phyloP scores from a whole-genome alignment of 2,113 vertebrate genomes.

The Cyphomyrus discorhynchus region DNA sequence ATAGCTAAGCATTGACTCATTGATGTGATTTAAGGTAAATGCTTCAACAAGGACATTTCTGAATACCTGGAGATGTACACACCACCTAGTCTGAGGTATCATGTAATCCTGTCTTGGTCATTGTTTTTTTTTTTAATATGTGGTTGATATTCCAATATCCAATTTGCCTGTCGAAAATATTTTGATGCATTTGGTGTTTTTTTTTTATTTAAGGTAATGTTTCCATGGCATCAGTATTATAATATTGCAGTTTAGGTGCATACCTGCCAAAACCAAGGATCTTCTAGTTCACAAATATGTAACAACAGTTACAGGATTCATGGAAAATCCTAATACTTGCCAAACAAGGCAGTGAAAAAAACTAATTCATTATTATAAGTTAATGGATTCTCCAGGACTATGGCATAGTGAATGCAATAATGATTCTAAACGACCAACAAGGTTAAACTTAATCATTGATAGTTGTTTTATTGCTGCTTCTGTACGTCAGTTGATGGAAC shows the following conservation, averaged over 20 bases:
- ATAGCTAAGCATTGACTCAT: conserved; percentile 23
- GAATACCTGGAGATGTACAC: neutral
- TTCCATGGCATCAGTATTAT: neutral
- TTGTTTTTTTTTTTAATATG: neutral
- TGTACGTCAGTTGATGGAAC: conserved; percentile 29
- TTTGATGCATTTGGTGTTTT: neutral
- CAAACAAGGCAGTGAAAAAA: conserved; percentile 35
- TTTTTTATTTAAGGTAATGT: neutral
- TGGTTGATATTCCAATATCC: neutral
- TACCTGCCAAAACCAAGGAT: conserved; percentile 13
- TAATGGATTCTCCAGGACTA: conserved; percentile 54
- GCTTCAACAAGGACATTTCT: neutral
- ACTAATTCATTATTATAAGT: conserved; percentile 34
- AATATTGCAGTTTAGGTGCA: conserved; percentile 38
- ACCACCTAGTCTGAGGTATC: neutral
- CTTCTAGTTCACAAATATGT: conserved; percentile 31
- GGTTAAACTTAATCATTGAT: conserved; percentile 37
- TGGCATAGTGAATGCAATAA: conserved; percentile 11
- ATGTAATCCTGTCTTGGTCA: neutral
- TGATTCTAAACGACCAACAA: conserved; percentile 33
- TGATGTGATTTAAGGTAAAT: neutral
- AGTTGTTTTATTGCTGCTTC: conserved; percentile 26
- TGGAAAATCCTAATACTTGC: conserved; percentile 51
- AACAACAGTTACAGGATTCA: conserved; percentile 33
- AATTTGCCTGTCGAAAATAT: neutral